Conservation (phyloP, 1,140 invertebrate species). For the Chelonus insularis region DNA sequence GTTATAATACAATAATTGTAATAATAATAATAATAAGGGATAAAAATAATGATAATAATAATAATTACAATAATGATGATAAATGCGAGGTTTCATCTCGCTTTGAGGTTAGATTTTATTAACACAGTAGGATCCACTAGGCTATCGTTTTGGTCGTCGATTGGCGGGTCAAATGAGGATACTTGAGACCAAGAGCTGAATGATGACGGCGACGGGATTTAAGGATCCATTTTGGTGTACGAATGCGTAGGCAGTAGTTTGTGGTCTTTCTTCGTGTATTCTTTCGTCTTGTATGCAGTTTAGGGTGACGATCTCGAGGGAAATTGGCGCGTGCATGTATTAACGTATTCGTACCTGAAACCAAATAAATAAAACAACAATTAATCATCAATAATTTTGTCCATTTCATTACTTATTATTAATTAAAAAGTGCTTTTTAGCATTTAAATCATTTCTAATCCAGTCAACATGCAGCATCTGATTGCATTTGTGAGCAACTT, state of each 20-base stretch:
- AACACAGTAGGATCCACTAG: no score
- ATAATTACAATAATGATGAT: background rate
- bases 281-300: background rate
- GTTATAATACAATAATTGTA: conserved; percentile 23
- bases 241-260: conserved; percentile 21
- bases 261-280: conserved; percentile 6
- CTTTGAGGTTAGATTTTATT: no score
- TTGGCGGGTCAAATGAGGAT: no score
- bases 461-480: no score
- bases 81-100: no score
- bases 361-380: conserved; percentile 14
- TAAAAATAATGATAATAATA: no score
- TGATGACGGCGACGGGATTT: background rate
- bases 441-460: no score
- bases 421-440: no score
- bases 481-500: no score
- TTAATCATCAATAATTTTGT: background rate
- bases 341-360: conserved; percentile 28
- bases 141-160: no score
- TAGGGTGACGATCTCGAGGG: conserved; percentile 11
- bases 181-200: no score
- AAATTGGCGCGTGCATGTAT: conserved; percentile 18
- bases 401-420: no score
- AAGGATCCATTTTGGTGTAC: conserved; percentile 4
- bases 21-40: conserved; percentile 18